Evolutionary conservation across 2,797 vertebrate species (phyloP).

Genomic region (Heliangelus exortis): DNA sequence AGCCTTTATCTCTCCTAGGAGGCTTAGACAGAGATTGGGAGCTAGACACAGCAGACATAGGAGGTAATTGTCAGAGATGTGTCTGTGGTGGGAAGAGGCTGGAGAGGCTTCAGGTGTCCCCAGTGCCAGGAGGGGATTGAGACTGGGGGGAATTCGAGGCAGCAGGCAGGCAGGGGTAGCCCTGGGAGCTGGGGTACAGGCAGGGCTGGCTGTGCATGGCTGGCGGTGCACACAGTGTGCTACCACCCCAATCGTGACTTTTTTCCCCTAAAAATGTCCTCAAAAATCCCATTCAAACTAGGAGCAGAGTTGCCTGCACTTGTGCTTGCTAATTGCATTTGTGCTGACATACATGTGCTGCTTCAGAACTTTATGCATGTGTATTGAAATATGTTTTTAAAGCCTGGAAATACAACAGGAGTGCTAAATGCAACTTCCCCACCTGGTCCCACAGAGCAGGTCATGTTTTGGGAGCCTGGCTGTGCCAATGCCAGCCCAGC

Average conservation of each 20-base stretch:
- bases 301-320: neutral
- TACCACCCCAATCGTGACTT: neutral
- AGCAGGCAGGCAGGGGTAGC: fast-evolving
- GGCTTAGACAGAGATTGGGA: slow-evolving; percentile 18
- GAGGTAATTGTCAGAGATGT: neutral
- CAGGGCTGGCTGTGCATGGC: neutral
- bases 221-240: fast-evolving
- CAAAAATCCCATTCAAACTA: neutral
- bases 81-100: neutral
- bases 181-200: neutral
- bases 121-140: neutral
- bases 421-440: neutral
- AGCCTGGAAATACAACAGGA: neutral
- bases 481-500: fast-evolving
- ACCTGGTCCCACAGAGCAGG: neutral
- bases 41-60: neutral
- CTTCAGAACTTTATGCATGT: neutral
- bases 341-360: fast-evolving
- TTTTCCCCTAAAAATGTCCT: neutral
- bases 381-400: too few relatives aligned
- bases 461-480: fast-evolving
- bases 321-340: neutral
- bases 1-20: slow-evolving; percentile 21
- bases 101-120: neutral
- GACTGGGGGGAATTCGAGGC: neutral